These are phyloP conservation scores for Gnatocerus cornutus DNA, from an alignment of 2,888 invertebrate genomes.

Conservation along the genomic window DNA sequence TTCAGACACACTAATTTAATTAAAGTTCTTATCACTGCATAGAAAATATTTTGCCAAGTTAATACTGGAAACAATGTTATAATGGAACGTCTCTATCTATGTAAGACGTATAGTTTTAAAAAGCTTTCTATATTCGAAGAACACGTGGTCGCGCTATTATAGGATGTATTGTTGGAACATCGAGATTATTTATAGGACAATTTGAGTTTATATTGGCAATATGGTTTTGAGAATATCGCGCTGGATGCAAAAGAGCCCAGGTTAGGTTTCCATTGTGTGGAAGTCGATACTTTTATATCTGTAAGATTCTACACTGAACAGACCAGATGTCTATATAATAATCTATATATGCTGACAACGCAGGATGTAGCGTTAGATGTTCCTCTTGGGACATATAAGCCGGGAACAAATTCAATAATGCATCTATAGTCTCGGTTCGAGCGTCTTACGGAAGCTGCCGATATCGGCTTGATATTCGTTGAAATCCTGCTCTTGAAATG, in stretches of 20 bases:
- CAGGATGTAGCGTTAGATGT: constrained; percentile 69
- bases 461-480: constrained; percentile 56
- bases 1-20: background rate
- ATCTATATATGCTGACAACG: constrained; percentile 73
- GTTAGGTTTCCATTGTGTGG: constrained; percentile 55
- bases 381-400: constrained; percentile 70
- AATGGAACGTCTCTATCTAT: constrained; percentile 43
- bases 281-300: constrained; percentile 69
- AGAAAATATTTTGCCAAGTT: no score
- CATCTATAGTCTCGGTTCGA: constrained; percentile 66
- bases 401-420: constrained; percentile 71
- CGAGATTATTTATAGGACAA: constrained; percentile 61
- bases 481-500: constrained; percentile 57
- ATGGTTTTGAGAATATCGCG: constrained; percentile 58
- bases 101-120: constrained; percentile 38
- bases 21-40: no score
- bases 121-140: constrained; percentile 49
- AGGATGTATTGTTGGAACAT: constrained; percentile 55
- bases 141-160: constrained; percentile 51
- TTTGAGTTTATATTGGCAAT: constrained; percentile 61
- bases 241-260: constrained; percentile 55
- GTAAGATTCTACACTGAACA: constrained; percentile 69
- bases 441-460: constrained; percentile 57
- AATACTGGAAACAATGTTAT: no score
- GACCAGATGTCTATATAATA: constrained; percentile 73